Conservation (phyloP, 2,113 vertebrate genomes). For the Microcebus ravelobensis region DNA sequence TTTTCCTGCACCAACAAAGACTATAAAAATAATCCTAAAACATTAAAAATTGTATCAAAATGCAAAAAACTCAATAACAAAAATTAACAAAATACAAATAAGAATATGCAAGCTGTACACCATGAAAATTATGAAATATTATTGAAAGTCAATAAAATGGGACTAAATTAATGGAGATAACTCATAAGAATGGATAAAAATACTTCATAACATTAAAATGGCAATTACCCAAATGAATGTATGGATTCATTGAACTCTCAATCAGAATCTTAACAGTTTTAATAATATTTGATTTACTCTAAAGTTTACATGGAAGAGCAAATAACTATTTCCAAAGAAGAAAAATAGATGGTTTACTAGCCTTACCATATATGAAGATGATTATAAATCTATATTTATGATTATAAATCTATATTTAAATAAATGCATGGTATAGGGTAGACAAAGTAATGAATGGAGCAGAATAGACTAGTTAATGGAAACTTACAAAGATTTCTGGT, state of each 20-base stretch:
- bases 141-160: background rate
- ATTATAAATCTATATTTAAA: background rate
- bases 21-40: background rate
- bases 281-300: background rate
- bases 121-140: background rate
- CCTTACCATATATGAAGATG: background rate
- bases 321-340: background rate
- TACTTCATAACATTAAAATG: background rate
- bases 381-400: background rate
- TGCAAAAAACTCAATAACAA: background rate
- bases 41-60: background rate
- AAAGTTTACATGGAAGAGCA: background rate
- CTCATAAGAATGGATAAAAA: background rate
- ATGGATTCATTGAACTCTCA: background rate
- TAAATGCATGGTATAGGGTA: background rate
- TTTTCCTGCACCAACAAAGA: background rate
- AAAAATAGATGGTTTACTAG: background rate
- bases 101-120: background rate
- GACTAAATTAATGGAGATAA: background rate
- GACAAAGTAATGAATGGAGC: background rate
- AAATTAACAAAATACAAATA: background rate
- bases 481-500: background rate
- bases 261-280: background rate
- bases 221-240: background rate
- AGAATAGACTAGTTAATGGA: background rate